A percentile compares a stretch with the other conserved stretches of the same genome.
These are phyloP conservation scores for Coelogynopora nodosa DNA, from an alignment of 2,888 invertebrate genomes.

Conservation along the genomic window DNA sequence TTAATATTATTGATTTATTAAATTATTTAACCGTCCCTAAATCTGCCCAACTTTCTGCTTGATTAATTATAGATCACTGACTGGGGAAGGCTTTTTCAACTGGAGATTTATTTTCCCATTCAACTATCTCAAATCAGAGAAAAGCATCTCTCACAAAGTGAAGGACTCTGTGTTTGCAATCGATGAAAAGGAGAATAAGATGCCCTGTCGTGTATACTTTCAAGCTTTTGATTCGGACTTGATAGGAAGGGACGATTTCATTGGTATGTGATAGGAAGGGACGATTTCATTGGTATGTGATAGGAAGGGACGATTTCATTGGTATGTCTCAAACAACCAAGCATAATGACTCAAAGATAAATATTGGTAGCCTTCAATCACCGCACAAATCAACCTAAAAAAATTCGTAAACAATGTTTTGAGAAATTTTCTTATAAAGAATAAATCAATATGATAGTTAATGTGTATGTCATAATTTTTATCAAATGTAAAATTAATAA, in stretches of 20 bases:
- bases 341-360: too few relatives aligned
- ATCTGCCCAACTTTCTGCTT: too few relatives aligned
- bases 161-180: conserved; percentile 69
- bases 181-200: conserved; percentile 70
- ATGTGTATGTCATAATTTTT: too few relatives aligned
- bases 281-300: conserved; percentile 73
- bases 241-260: conserved; percentile 73
- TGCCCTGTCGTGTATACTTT: conserved; percentile 68
- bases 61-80: conserved; percentile 63
- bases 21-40: too few relatives aligned
- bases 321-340: too few relatives aligned
- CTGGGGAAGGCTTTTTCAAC: conserved; percentile 76
- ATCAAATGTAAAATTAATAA: too few relatives aligned
- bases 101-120: conserved; percentile 79
- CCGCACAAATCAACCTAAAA: too few relatives aligned
- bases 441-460: too few relatives aligned
- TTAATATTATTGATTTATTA: too few relatives aligned
- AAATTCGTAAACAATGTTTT: too few relatives aligned
- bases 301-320: conserved; percentile 74
- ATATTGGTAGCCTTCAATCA: too few relatives aligned
- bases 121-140: conserved; percentile 70
- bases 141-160: conserved; percentile 68
- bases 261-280: conserved; percentile 70
- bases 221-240: conserved; percentile 73
- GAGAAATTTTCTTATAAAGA: too few relatives aligned